These are phyloP conservation scores for Phataginus tetradactyla DNA, from an alignment of 2,797 vertebrate genomes.

Conservation along the genomic window DNA sequence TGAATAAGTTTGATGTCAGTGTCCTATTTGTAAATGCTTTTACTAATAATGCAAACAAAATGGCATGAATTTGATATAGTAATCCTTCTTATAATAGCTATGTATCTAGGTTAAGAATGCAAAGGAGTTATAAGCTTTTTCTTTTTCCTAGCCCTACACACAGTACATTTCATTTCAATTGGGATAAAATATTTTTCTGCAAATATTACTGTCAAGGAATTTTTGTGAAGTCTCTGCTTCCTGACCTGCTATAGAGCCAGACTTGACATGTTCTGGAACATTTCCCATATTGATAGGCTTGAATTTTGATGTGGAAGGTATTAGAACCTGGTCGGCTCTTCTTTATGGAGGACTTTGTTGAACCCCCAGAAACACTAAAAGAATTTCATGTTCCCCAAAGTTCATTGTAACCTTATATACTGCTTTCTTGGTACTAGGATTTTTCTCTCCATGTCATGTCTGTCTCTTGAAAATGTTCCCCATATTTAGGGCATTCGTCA, in stretches of 20 bases:
- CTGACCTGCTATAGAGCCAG: neutral
- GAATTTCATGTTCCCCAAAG: neutral
- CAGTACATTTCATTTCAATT: slow-evolving; percentile 30
- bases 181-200: neutral
- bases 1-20: slow-evolving; percentile 38
- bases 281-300: neutral
- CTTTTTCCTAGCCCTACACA: neutral
- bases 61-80: neutral
- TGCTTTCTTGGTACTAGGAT: neutral
- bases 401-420: neutral
- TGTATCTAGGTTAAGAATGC: slow-evolving; percentile 60
- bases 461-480: neutral
- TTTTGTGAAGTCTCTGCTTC: neutral
- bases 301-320: slow-evolving; percentile 6
- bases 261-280: neutral
- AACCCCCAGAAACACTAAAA: neutral
- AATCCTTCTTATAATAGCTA: slow-evolving; percentile 68
- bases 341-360: neutral
- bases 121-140: neutral
- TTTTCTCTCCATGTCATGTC: neutral
- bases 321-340: neutral
- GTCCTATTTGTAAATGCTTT: slow-evolving; percentile 49
- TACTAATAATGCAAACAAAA: neutral
- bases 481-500: neutral
- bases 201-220: neutral